Evolutionary conservation across 92 coral and sea anemone species (phyloP), one percentile per base, ranked within the genome.

Genomic region (Porites lobata): DNA sequence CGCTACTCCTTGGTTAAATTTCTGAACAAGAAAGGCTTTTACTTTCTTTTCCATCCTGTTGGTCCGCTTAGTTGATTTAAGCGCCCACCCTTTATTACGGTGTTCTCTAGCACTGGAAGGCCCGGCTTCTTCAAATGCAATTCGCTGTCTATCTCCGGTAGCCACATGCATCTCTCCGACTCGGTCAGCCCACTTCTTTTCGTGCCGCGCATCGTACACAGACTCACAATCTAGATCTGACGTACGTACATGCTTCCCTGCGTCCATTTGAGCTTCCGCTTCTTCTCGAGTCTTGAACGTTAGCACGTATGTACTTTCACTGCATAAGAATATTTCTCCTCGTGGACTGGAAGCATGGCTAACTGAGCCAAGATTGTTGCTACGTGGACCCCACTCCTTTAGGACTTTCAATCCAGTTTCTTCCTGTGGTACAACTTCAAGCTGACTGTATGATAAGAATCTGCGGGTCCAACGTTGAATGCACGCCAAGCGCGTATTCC

Each of bases 31-130:
- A 67, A 52, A 93, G 63, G 75, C 81, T 69, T 86, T 90, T 14
- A 86, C 93, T 59, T 77, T 93, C 20, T 86, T 91, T 57, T 22
- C 91, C 21, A 85, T 67, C 67, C 83, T 76, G 75, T 71, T 76
- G 84, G 22, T 21, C 22, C 22, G 22, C 22, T 21, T 21, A 21
- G 22, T 77, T 20, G 83, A 58, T 84, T 93, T 90, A 65, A 93
- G 92, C 22, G 92, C 96, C 94, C 94, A 93, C 57, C 96, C 96
- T 89, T 82, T 92, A 38, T 21, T 80, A 29, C 32, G 32, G 64
- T n/a, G n/a, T n/a, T n/a, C n/a, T n/a, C n/a, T n/a, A n/a, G n/a
- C n/a, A n/a, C n/a, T n/a, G n/a, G n/a, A n/a, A n/a, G n/a, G n/a
- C n/a, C n/a, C n/a, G n/a, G n/a, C n/a, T n/a, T n/a, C n/a, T n/a